Conservation (phyloP, 1,140 invertebrate genomes). For the Lasioglossum baleicum region DNA sequence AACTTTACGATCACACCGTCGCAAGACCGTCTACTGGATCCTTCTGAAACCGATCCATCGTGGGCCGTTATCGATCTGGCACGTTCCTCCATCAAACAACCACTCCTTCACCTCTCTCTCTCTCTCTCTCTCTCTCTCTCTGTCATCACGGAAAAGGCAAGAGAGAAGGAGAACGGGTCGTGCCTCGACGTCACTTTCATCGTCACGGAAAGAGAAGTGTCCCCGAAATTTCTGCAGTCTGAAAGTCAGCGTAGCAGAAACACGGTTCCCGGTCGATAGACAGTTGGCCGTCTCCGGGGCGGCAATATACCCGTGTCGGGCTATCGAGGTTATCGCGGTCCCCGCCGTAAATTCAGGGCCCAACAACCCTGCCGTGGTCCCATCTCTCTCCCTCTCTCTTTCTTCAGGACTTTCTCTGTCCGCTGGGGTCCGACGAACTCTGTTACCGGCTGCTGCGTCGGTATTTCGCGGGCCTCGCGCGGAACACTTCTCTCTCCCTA, state of each 20-base stretch:
- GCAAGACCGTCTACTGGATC: no score
- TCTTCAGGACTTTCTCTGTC: slow-evolving; percentile 9
- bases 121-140: no score
- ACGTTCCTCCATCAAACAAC: not conserved
- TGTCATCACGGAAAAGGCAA: not conserved
- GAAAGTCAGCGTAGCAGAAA: slow-evolving; percentile 46
- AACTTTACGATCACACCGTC: no score
- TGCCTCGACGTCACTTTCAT: not conserved
- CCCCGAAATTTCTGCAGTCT: slow-evolving; percentile 17
- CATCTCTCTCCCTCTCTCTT: not conserved
- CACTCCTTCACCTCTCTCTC: no score
- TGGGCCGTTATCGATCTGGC: slow-evolving; percentile 3
- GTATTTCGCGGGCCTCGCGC: slow-evolving; percentile 57
- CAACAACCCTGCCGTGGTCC: slow-evolving; percentile 53
- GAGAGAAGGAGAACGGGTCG: not conserved
- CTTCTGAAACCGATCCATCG: not conserved
- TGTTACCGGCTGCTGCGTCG: slow-evolving; percentile 19
- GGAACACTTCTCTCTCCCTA: slow-evolving; percentile 30
- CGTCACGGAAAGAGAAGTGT: not conserved
- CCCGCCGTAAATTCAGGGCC: slow-evolving; percentile 63
- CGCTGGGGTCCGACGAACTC: slow-evolving; percentile 27
- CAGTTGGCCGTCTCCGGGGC: slow-evolving; percentile 50
- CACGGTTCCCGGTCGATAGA: slow-evolving; percentile 46
- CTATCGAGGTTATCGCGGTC: slow-evolving; percentile 67
- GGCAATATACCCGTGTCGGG: slow-evolving; percentile 54